Conservation (phyloP, 2,797 vertebrate species). For the Sebastolobus altivelis region DNA sequence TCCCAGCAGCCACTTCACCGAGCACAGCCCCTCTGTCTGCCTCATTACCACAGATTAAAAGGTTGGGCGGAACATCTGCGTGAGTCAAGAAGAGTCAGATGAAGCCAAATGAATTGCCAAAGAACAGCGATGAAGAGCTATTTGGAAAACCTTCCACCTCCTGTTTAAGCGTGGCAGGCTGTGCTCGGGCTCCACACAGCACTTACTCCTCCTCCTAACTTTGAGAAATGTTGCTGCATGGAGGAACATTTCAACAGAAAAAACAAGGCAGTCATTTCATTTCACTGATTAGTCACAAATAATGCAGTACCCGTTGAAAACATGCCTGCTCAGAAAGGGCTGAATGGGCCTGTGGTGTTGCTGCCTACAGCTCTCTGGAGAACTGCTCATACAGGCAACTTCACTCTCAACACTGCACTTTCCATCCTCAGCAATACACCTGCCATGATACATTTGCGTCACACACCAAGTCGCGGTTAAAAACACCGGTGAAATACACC, state of each 20-base stretch:
- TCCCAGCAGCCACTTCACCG: background rate
- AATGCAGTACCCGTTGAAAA: too few relatives aligned
- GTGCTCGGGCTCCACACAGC: background rate
- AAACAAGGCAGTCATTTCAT: constrained; percentile 19
- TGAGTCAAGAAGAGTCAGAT: constrained; percentile 45
- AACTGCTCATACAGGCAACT: too few relatives aligned
- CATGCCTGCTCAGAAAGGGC: too few relatives aligned
- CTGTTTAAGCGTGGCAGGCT: constrained; percentile 6
- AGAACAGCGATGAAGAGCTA: constrained; percentile 19
- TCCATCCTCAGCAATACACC: too few relatives aligned
- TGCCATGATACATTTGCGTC: too few relatives aligned
- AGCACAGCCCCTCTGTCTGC: constrained; percentile 15
- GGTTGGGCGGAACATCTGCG: constrained; percentile 50
- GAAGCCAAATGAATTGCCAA: constrained; percentile 30
- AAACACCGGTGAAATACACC: too few relatives aligned
- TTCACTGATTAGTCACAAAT: constrained; percentile 9
- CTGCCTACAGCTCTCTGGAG: too few relatives aligned
- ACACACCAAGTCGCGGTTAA: too few relatives aligned
- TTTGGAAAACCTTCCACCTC: constrained; percentile 38
- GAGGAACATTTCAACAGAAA: constrained; percentile 13
- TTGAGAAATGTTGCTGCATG: constrained; percentile 2
- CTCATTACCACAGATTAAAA: constrained; percentile 60
- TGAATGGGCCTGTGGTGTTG: too few relatives aligned
- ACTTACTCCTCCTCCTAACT: constrained; percentile 18
- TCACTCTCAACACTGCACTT: too few relatives aligned